Base-by-base conservation (phyloP, 2,113 vertebrate genomes). In the Guaruba guarouba region DNA sequence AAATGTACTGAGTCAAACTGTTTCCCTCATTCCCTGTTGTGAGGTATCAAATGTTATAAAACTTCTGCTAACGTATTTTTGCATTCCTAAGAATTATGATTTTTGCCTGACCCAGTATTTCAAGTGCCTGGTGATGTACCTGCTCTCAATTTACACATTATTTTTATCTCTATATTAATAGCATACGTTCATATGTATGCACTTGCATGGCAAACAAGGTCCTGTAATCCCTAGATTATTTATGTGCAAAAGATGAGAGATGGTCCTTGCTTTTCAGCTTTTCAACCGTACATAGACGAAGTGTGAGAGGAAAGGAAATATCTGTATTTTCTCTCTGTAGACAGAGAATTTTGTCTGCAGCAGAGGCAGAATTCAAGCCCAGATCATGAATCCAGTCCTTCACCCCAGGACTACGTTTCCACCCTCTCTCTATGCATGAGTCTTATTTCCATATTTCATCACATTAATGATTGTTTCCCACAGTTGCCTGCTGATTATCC, bases 401-500 rank as follows among this genome's bases (percentile, higher is more conserved):
- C 62, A 84, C 13, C 3, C 48, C n/a, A 54, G 62, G 77, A 77
- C 46, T 79, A 4, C 1, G 1, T 11, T 80, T 86, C n/a, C 20
- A 73, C 18, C 7, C 31, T 76, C 19, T 90, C 14, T 73, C 57
- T 76, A 9, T 88, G 48, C 11, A 12, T 37, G 27, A 77, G 14
- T 59, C 31, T 73, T 17, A 76, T 90, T 94, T 95, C 70, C 49
- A 73, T 88, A 80, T 94, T 91, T 94, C 87, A 90, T 66, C 48
- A 39, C 41, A 57, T 92, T 92, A 94, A 48, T 69, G 77, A 62
- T 92, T 86, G 61, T 85, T 84, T 82, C 35, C 13, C 70, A 85
- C 66, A 63, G 86, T 49, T 76, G n/a, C 69, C 73, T 69, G 44
- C 69, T 93, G 73, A 84, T 95, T 93, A 95, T 95, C 62, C 86